These are phyloP conservation scores for Capitella teleta DNA, from an alignment of 1,140 invertebrate species.

Conservation along the genomic window DNA sequence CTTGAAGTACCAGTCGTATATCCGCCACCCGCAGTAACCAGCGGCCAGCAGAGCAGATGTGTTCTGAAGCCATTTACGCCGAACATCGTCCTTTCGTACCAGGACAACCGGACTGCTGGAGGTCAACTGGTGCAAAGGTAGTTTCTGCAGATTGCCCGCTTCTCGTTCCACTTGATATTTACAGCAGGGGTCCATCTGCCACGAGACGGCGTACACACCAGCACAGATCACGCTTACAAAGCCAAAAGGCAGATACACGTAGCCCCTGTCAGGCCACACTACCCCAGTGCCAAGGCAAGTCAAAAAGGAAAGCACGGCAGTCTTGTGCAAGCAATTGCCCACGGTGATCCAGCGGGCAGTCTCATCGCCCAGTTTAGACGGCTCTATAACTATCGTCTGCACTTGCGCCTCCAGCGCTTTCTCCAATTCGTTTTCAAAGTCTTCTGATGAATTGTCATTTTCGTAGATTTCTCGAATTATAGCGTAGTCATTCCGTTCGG, in stretches of 20 bases:
- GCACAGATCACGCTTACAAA: constrained; percentile 63
- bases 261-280: constrained; percentile 56
- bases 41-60: constrained; percentile 55
- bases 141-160: constrained; percentile 45
- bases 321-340: constrained; percentile 86
- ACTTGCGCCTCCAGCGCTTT: constrained; percentile 71
- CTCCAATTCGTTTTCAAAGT: constrained; percentile 84
- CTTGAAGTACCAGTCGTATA: constrained; percentile 49
- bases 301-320: constrained; percentile 69
- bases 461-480: constrained; percentile 87
- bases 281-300: constrained; percentile 59
- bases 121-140: constrained; percentile 54
- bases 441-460: constrained; percentile 77
- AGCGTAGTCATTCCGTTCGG: constrained; percentile 37
- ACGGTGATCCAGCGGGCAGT: constrained; percentile 89
- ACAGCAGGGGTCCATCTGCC: constrained; percentile 85
- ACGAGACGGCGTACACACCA: constrained; percentile 72
- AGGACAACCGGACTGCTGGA: constrained; percentile 58
- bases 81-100: constrained; percentile 45
- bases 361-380: constrained; percentile 75
- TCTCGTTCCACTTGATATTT: constrained; percentile 71
- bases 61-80: constrained; percentile 59
- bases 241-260: constrained; percentile 57
- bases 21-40: constrained; percentile 54
- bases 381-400: constrained; percentile 78